Percentiles rank a stretch among this genome's conserved stretches.
Evolutionary conservation across 2,797 vertebrate genomes (phyloP).

Genomic region (Menidia menidia): DNA sequence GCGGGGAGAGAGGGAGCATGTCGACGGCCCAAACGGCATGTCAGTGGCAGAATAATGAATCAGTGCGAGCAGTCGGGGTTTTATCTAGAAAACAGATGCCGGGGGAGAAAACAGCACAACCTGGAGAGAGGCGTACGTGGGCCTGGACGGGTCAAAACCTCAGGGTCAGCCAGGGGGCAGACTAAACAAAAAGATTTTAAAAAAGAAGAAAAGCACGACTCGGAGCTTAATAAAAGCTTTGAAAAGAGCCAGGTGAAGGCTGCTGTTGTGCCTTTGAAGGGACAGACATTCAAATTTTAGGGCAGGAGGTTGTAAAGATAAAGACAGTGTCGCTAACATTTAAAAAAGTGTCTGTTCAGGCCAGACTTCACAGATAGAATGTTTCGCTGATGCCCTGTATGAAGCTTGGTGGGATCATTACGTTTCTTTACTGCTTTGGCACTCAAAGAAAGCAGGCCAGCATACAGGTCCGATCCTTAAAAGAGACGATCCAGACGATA

Average conservation of each 20-base stretch:
- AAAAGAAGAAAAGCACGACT: conserved; percentile 4
- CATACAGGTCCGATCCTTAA: too few relatives aligned
- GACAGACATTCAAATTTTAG: conserved; percentile 31
- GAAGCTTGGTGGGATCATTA: not conserved
- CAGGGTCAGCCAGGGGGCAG: conserved; percentile 61
- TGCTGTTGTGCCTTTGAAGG: conserved; percentile 34
- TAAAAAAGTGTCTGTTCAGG: conserved; percentile 2
- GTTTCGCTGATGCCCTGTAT: not conserved
- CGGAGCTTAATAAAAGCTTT: not conserved
- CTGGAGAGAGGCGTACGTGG: conserved; percentile 41
- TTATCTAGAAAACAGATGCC: conserved; percentile 83
- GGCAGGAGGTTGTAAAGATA: conserved; percentile 35
- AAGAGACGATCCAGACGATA: too few relatives aligned
- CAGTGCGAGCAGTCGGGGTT: conserved; percentile 50
- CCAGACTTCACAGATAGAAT: not conserved
- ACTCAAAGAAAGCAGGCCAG: too few relatives aligned
- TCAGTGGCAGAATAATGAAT: conserved; percentile 79
- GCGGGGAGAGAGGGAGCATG: conserved; percentile 57
- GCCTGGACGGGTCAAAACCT: conserved; percentile 59
- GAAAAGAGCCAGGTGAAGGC: conserved; percentile 37
- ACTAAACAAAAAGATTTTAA: conserved; percentile 56
- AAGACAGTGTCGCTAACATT: conserved; percentile 6
- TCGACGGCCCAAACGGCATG: conserved; percentile 56
- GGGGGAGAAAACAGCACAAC: conserved; percentile 40
- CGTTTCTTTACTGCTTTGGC: too few relatives aligned